phyloP scores from a whole-genome alignment of 2,888 invertebrate genomes.

The Gerris lacustris region DNA sequence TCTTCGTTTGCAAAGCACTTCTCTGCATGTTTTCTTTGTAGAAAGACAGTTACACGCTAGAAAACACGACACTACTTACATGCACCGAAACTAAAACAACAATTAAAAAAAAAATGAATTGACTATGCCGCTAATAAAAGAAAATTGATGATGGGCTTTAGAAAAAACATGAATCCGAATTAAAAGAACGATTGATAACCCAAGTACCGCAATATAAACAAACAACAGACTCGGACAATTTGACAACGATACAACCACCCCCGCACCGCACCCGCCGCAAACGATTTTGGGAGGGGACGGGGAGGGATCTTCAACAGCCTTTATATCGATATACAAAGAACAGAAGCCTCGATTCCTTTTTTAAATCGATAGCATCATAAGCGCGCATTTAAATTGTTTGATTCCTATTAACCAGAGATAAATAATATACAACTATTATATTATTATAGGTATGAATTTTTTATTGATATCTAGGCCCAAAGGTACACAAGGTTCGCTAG shows the following conservation, averaged over 20 bases:
- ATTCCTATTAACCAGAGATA: too few relatives aligned
- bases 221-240: background rate
- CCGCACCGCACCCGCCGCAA: constrained; percentile 1
- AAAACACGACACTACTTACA: background rate
- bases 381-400: too few relatives aligned
- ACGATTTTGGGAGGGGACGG: background rate
- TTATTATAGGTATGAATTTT: too few relatives aligned
- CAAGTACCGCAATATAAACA: background rate
- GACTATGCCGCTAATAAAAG: background rate
- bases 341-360: too few relatives aligned
- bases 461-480: too few relatives aligned
- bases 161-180: background rate
- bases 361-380: too few relatives aligned
- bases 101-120: background rate
- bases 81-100: background rate
- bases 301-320: background rate
- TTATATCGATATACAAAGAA: too few relatives aligned
- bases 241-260: background rate
- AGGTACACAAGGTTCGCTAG: too few relatives aligned
- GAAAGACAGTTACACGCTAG: background rate
- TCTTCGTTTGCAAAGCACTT: constrained; percentile 56
- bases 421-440: too few relatives aligned
- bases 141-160: background rate
- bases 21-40: constrained; percentile 13
- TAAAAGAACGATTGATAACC: background rate